These are phyloP conservation scores for Lepus europaeus DNA, from an alignment of 2,113 vertebrate species.

Conservation along the genomic window DNA sequence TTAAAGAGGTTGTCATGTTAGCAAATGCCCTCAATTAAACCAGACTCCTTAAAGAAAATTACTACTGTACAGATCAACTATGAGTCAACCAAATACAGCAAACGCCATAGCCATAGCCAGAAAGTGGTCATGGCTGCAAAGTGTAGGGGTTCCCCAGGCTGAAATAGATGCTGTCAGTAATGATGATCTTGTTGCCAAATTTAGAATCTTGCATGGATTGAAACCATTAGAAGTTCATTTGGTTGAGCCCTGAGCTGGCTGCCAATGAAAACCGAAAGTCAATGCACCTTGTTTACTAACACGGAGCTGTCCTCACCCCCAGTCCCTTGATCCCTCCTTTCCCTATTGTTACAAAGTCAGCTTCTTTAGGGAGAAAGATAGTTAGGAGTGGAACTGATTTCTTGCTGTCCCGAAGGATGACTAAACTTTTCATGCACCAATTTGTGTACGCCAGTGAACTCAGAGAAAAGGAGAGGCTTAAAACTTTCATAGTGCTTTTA, in stretches of 20 bases:
- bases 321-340: neutral
- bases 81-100: neutral
- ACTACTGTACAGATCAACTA: neutral
- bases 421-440: neutral
- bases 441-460: neutral
- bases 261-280: slow-evolving; percentile 28
- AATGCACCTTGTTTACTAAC: neutral
- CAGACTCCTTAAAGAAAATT: neutral
- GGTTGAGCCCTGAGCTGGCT: neutral
- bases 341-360: neutral
- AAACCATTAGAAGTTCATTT: slow-evolving; percentile 2
- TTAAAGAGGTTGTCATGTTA: neutral
- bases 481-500: neutral
- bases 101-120: neutral
- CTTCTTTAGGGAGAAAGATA: slow-evolving; percentile 32
- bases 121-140: slow-evolving; percentile 3
- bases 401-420: neutral
- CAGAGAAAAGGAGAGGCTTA: neutral
- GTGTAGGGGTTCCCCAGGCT: neutral
- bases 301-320: neutral
- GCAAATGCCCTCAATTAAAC: neutral
- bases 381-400: neutral
- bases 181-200: neutral
- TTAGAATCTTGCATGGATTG: neutral
- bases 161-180: neutral